A percentile compares a stretch with the other conserved stretches of the same genome.
Evolutionary conservation across 1,140 invertebrate species (phyloP).

Genomic region (Nasonia vitripennis): DNA sequence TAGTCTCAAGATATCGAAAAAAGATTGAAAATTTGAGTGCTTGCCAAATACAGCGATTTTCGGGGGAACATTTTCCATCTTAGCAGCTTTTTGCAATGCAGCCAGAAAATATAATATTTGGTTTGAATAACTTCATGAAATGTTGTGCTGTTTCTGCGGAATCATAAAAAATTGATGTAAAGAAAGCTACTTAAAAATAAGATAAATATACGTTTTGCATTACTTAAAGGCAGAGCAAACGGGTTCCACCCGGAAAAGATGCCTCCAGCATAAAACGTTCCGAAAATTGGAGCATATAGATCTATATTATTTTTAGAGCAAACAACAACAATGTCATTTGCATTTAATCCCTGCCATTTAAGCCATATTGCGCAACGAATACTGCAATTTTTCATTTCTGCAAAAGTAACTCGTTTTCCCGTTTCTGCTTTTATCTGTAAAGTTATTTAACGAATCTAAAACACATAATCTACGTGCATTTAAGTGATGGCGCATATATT

Average conservation of each 20-base stretch:
- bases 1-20: conserved; percentile 15
- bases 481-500: too few relatives aligned
- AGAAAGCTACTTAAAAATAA: too few relatives aligned
- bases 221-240: not conserved
- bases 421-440: not conserved
- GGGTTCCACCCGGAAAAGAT: conserved; percentile 4
- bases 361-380: conserved; percentile 40
- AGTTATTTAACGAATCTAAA: too few relatives aligned
- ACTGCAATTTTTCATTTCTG: not conserved
- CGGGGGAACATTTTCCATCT: conserved; percentile 4
- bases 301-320: conserved; percentile 25
- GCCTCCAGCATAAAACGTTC: conserved; percentile 20
- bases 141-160: not conserved
- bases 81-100: not conserved
- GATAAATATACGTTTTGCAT: not conserved
- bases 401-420: not conserved
- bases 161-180: not conserved
- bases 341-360: conserved; percentile 12
- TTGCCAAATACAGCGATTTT: conserved; percentile 27
- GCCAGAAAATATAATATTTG: conserved; percentile 46
- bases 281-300: conserved; percentile 4
- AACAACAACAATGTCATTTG: conserved; percentile 29
- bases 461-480: too few relatives aligned
- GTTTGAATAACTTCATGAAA: conserved; percentile 25
- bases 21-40: conserved; percentile 13